Base-by-base conservation (phyloP, 2,113 vertebrate genomes). In the Rallus limicola region DNA sequence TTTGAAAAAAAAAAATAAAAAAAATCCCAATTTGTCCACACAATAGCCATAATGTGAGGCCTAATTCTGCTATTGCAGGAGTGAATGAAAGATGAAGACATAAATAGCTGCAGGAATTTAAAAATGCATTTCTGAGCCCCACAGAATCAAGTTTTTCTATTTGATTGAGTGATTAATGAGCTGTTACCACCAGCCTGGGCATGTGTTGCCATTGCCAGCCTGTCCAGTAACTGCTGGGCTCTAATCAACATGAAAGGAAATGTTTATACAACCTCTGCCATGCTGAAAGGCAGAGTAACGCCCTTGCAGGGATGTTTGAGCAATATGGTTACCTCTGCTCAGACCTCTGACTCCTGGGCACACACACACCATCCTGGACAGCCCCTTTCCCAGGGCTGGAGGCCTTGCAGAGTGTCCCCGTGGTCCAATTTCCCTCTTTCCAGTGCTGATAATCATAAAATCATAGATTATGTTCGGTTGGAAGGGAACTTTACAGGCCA, bases 151-250 rank as follows among this genome's bases (percentile, higher is more conserved):
- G 46, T 40, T 84, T 90, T 78, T 69, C 67, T 53, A 5, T 93
- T 83, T 88, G 60, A 86, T 25, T 84, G 92, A 74, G 59, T 81
- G 91, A 88, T 78, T 83, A 78, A 92, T 56, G 80, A 91, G 68
- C 60, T 63, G 20, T 59, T 88, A 25, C 83, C 72, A 59, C 60
- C 85, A 76, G 58, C 71, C 55, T 33, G 55, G 78, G n/a, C 18
- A 46, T 21, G 55, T 29, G 38, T 48, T 68, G 36, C 68, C n/a
- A 5, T 33, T 55, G n/a, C 69, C 68, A 67, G 76, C 34, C 64
- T 55, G 59, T 68, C 40, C 7, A 1, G 38, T 77, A 48, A 38
- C 70, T 79, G 79, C 92, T 84, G 77, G 75, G 76, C 56, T 77
- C 42, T 86, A 24, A 83, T 56, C 65, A 34, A 13, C 15, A 1